A percentile compares a stretch with the other conserved stretches of the same genome.
Conservation (phyloP, 2,888 invertebrate genomes). For the Notodonta dromedarius region DNA sequence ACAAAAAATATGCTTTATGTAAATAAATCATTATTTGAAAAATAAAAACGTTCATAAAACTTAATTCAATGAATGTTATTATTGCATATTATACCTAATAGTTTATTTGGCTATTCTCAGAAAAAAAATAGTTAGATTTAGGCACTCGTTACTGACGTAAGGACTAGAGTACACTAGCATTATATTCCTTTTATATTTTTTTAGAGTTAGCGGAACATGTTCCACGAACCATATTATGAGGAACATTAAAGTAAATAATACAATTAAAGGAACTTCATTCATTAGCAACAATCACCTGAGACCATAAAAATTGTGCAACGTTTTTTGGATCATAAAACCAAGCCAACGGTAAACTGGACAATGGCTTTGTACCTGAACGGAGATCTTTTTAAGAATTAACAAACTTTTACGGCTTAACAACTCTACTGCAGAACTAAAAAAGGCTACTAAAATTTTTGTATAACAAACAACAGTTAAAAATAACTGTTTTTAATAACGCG, state of each 20-base stretch:
- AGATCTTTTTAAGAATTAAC: conserved; percentile 19
- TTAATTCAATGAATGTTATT: no score
- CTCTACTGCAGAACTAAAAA: background rate
- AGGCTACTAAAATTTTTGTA: background rate
- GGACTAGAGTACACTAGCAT: background rate
- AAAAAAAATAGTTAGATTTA: no score
- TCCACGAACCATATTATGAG: conserved; percentile 37
- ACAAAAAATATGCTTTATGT: no score
- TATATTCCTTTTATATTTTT: conserved; percentile 6
- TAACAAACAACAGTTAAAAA: no score
- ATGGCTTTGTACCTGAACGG: conserved; percentile 64
- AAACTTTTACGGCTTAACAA: conserved; percentile 17
- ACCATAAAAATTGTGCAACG: conserved; percentile 65
- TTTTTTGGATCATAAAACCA: conserved; percentile 61
- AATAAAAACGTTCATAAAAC: no score
- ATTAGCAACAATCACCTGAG: conserved; percentile 55
- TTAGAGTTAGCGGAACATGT: conserved; percentile 25
- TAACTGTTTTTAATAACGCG: no score
- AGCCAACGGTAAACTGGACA: conserved; percentile 56
- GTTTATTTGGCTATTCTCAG: no score
- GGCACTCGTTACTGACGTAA: background rate
- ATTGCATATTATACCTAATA: no score
- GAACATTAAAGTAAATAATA: conserved; percentile 38
- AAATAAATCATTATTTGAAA: no score
- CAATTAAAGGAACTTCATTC: conserved; percentile 44